Conservation (phyloP, 2,888 invertebrate species). For the Coenonympha arcania region DNA sequence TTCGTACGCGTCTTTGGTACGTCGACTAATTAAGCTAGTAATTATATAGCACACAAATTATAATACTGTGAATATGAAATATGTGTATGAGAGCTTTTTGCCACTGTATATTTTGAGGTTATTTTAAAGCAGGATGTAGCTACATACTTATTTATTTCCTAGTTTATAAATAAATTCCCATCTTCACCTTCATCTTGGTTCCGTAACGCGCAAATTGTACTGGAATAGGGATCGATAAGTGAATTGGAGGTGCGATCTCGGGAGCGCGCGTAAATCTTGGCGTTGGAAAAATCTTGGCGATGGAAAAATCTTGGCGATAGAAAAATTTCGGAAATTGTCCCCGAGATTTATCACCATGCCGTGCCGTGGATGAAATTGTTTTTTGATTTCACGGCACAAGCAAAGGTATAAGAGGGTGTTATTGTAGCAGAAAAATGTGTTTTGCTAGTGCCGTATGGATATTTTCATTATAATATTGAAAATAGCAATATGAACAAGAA, state of each 20-base stretch:
- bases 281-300: conserved; percentile 61
- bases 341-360: conserved; percentile 52
- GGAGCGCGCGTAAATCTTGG: too few relatives aligned
- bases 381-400: conserved; percentile 33
- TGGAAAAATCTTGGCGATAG: conserved; percentile 68
- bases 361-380: conserved; percentile 56
- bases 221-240: conserved; percentile 70
- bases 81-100: too few relatives aligned
- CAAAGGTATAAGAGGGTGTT: conserved; percentile 1
- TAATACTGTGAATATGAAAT: too few relatives aligned
- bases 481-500: too few relatives aligned
- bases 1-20: too few relatives aligned
- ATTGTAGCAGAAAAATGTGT: neutral
- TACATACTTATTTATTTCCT: too few relatives aligned
- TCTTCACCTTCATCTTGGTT: conserved; percentile 39
- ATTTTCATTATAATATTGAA: too few relatives aligned
- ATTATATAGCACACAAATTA: too few relatives aligned
- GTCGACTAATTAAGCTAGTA: too few relatives aligned
- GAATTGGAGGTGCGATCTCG: conserved; percentile 70
- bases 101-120: too few relatives aligned
- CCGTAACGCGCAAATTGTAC: conserved; percentile 67
- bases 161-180: conserved; percentile 67
- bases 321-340: conserved; percentile 72
- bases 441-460: neutral
- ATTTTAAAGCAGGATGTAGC: too few relatives aligned